A percentile compares a stretch with the other conserved stretches of the same genome.
These are phyloP conservation scores for Gymnopithys bicolor DNA, from an alignment of 2,797 vertebrate species.

Conservation along the genomic window DNA sequence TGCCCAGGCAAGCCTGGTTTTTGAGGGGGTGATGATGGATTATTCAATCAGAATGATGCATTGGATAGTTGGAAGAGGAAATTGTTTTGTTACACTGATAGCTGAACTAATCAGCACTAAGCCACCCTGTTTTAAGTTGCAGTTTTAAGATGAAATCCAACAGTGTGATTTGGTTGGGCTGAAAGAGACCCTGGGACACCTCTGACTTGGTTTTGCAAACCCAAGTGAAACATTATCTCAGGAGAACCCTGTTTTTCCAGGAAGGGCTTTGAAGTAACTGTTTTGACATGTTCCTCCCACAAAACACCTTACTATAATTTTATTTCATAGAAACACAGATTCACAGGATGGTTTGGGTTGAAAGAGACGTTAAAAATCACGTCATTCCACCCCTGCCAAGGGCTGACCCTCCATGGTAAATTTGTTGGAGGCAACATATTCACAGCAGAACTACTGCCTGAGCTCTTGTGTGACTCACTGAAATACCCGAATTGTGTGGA, in stretches of 20 bases:
- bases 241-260: not conserved
- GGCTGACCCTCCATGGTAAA: not conserved
- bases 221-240: not conserved
- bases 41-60: not conserved
- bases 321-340: no score
- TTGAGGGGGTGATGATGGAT: rapidly evolving
- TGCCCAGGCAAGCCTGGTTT: not conserved
- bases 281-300: not conserved
- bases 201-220: not conserved
- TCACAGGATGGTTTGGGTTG: not conserved
- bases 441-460: not conserved
- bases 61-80: not conserved
- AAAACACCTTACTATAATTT: not conserved
- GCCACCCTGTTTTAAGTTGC: not conserved
- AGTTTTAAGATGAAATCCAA: not conserved
- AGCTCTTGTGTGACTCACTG: not conserved
- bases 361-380: not conserved
- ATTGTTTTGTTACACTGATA: not conserved
- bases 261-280: not conserved
- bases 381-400: not conserved
- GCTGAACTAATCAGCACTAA: not conserved
- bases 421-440: not conserved
- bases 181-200: not conserved
- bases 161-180: not conserved
- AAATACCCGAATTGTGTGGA: rapidly evolving